Conservation (phyloP, 2,113 vertebrate species). For the Pterocles orientalis region DNA sequence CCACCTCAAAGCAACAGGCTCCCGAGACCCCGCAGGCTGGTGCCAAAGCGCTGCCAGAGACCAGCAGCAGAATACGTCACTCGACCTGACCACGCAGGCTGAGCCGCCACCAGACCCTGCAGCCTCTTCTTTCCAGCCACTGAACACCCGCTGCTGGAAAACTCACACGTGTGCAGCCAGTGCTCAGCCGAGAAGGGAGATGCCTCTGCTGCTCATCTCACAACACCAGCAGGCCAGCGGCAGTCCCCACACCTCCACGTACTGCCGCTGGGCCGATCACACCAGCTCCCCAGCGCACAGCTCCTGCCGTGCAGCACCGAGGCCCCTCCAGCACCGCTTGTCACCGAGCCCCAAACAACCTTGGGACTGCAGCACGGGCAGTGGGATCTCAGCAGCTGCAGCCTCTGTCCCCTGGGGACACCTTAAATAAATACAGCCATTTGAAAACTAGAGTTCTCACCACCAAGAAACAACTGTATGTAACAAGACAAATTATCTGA, state of each 20-base stretch:
- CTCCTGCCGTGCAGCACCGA: neutral
- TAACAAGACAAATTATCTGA: neutral
- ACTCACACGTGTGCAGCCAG: neutral
- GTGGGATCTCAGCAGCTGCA: neutral
- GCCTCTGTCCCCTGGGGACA: neutral
- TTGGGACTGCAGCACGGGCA: neutral
- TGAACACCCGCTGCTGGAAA: neutral
- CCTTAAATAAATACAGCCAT: neutral
- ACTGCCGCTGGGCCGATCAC: neutral
- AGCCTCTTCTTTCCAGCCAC: neutral
- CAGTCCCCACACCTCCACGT: neutral
- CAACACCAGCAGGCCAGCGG: neutral
- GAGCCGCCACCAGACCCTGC: neutral
- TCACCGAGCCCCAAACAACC: neutral
- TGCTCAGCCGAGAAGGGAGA: neutral
- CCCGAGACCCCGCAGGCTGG: neutral
- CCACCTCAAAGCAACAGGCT: neutral
- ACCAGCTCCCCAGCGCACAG: neutral
- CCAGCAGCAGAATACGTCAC: neutral
- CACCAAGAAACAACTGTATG: neutral
- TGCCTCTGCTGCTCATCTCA: neutral
- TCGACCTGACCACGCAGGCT: neutral
- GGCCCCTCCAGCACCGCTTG: neutral
- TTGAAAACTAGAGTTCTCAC: neutral
- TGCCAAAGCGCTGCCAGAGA: neutral